A percentile compares a stretch with the other conserved stretches of the same genome.
Conservation (phyloP, 35 echinoderm and acorn worm species). For the Apostichopus californicus region DNA sequence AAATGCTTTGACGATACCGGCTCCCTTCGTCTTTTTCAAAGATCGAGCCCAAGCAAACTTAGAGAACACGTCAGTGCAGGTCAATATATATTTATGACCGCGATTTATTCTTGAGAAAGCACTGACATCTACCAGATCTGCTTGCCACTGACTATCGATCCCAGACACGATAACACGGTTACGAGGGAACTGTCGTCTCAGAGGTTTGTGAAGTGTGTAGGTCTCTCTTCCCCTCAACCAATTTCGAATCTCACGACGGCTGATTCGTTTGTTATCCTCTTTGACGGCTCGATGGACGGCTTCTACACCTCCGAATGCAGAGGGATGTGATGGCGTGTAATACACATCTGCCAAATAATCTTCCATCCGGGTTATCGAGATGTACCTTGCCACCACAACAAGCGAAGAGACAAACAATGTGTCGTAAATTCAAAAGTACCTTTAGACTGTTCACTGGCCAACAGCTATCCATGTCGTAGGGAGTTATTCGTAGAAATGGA, state of each 20-base stretch:
- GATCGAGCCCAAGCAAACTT: conserved; percentile 72
- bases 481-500: too few species aligned
- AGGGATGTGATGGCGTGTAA: conserved; percentile 55
- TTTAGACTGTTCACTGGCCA: background rate
- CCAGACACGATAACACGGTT: conserved; percentile 63
- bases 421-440: background rate
- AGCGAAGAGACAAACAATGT: conserved; percentile 5
- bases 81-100: conserved; percentile 61
- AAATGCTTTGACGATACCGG: conserved; percentile 26
- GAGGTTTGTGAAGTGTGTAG: conserved; percentile 62
- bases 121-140: conserved; percentile 63
- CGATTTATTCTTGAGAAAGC: conserved; percentile 35
- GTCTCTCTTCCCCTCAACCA: conserved; percentile 57
- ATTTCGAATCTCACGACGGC: conserved; percentile 10
- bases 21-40: conserved; percentile 53
- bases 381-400: conserved; percentile 38
- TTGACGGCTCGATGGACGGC: conserved; percentile 19
- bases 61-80: background rate
- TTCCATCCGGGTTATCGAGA: conserved; percentile 27
- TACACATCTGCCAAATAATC: conserved; percentile 20
- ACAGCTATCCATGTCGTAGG: background rate
- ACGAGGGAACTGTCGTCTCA: conserved; percentile 41
- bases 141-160: conserved; percentile 76
- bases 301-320: conserved; percentile 49
- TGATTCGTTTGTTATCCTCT: background rate